A percentile compares a stretch with the other conserved stretches of the same genome.
Evolutionary conservation across 1,140 invertebrate species (phyloP).

Genomic region (Rhyzopertha dominica): DNA sequence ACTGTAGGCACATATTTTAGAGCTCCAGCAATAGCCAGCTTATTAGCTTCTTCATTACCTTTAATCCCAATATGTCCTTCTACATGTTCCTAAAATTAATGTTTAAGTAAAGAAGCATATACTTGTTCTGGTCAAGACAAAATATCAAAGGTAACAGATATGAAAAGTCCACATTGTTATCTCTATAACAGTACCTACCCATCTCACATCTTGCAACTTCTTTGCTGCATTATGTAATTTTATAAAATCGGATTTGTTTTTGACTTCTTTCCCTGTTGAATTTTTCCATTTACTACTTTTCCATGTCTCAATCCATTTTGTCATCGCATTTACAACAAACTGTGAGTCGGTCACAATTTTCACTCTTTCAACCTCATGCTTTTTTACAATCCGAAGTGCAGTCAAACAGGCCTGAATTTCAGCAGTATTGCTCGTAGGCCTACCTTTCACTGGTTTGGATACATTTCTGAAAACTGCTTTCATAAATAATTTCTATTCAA

Average conservation of each 20-base stretch:
- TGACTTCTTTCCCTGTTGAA: conserved; percentile 64
- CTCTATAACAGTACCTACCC: too few species aligned
- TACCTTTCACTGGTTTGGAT: conserved; percentile 70
- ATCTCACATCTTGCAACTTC: too few species aligned
- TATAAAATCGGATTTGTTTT: conserved; percentile 79
- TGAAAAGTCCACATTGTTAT: too few species aligned
- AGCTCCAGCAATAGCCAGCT: conserved; percentile 64
- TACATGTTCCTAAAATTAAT: conserved; percentile 54
- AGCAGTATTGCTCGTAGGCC: conserved; percentile 93
- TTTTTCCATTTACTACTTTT: conserved; percentile 80
- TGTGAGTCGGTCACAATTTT: conserved; percentile 86
- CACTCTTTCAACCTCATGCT: conserved; percentile 65
- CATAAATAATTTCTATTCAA: too few species aligned
- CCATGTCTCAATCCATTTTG: conserved; percentile 84
- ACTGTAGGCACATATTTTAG: too few species aligned
- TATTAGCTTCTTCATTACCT: conserved; percentile 87
- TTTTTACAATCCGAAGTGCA: conserved; percentile 70
- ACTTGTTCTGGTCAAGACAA: too few species aligned
- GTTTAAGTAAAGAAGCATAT: too few species aligned
- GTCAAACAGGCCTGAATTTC: conserved; percentile 89
- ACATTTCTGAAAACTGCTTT: conserved; percentile 65
- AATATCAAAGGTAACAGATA: too few species aligned
- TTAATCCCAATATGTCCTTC: conserved; percentile 72
- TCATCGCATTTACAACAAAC: conserved; percentile 87
- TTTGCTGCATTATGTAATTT: too few species aligned